Evolutionary conservation across 92 coral and sea anemone species (phyloP).

Genomic region (Siderastrea siderea): DNA sequence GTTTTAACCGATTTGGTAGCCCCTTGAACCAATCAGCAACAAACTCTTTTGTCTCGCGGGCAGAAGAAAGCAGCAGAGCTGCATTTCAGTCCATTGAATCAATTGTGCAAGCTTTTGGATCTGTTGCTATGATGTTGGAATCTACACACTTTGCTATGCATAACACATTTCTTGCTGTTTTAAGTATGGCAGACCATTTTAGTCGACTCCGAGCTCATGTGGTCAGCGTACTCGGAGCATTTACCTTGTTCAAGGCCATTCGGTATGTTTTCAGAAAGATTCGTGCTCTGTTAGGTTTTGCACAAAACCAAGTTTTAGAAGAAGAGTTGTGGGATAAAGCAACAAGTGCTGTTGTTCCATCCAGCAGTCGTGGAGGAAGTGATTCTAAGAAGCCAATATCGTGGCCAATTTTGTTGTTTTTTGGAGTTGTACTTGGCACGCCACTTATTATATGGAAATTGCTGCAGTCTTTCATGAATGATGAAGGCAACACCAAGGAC

Average conservation of each 20-base stretch:
- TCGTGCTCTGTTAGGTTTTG: conserved; percentile 72
- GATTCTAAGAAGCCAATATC: conserved; percentile 79
- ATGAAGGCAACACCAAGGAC: conserved; percentile 65
- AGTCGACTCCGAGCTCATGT: conserved; percentile 89
- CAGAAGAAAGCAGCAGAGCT: conserved; percentile 92
- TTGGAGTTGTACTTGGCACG: conserved; percentile 96
- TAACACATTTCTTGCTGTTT: conserved; percentile 92
- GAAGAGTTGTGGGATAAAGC: conserved; percentile 95
- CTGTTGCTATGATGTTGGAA: conserved; percentile 98
- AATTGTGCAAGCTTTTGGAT: conserved; percentile 98
- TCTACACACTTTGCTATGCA: conserved; percentile 97
- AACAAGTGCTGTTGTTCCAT: conserved; percentile 57
- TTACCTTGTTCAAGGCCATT: conserved; percentile 81
- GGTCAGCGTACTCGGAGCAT: conserved; percentile 84
- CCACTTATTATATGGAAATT: conserved; percentile 96
- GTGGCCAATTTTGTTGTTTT: conserved; percentile 97
- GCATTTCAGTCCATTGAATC: conserved; percentile 98
- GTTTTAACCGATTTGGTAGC: conserved; percentile 71
- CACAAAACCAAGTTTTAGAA: conserved; percentile 59
- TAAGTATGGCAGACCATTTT: conserved; percentile 97
- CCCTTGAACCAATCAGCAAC: conserved; percentile 54
- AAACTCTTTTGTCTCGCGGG: conserved; percentile 93
- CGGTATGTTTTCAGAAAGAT: conserved; percentile 80
- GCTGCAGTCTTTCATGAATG: conserved; percentile 80
- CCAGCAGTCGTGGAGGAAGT: conserved; percentile 35